Evolutionary conservation across 2,113 vertebrate species (phyloP).

Genomic region (Zootoca vivipara): DNA sequence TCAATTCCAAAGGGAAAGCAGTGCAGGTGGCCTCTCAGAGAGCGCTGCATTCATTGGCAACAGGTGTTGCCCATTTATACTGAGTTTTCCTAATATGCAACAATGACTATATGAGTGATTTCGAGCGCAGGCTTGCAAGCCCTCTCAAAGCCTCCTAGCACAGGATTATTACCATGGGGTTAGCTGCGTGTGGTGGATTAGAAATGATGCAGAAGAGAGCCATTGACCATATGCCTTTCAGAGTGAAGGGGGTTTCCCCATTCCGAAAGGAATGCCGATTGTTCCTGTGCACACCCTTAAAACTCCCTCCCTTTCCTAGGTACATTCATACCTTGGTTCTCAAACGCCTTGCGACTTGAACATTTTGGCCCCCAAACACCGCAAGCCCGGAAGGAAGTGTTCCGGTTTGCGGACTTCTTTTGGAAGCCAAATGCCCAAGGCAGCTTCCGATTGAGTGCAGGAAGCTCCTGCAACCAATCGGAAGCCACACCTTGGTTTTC

Average conservation of each 20-base stretch:
- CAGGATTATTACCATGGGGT: background rate
- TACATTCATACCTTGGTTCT: too few species aligned
- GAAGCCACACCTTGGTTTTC: too few species aligned
- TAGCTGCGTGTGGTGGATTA: background rate
- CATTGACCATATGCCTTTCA: background rate
- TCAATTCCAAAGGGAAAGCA: background rate
- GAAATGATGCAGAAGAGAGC: too few species aligned
- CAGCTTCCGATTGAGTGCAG: too few species aligned
- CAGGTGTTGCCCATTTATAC: conserved; percentile 30
- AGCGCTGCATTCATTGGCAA: conserved; percentile 2
- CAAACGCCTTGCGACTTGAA: too few species aligned
- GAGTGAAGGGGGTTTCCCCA: background rate
- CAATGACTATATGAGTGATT: conserved; percentile 6
- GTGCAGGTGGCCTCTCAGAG: conserved; percentile 21
- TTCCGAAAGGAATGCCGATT: background rate
- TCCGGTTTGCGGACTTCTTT: too few species aligned
- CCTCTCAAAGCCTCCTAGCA: background rate
- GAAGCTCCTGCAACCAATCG: too few species aligned
- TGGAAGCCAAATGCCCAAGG: too few species aligned
- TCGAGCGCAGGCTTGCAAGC: background rate
- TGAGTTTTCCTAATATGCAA: conserved; percentile 23
- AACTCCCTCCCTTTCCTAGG: background rate
- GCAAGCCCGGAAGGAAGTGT: too few species aligned
- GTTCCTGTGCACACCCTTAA: background rate
- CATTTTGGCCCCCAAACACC: too few species aligned